Evolutionary conservation across 2,888 invertebrate species (phyloP).

Genomic region (Eupithecia centaureata): DNA sequence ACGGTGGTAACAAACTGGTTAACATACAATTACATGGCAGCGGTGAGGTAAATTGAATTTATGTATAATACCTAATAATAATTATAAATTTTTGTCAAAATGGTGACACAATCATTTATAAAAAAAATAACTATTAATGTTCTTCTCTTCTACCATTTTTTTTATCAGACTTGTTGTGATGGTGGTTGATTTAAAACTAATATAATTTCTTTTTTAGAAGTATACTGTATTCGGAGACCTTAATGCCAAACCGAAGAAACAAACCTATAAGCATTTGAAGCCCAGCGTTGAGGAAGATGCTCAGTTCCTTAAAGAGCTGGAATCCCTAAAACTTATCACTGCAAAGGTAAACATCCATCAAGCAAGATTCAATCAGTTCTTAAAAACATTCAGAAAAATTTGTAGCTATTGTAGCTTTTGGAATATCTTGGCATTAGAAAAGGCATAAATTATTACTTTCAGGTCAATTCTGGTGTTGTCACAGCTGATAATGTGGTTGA

Average conservation of each 20-base stretch:
- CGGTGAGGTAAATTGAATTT: constrained; percentile 79
- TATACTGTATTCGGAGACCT: constrained; percentile 65
- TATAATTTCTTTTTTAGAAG: not conserved
- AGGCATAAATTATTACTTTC: constrained; percentile 30
- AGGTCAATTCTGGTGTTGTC: constrained; percentile 77
- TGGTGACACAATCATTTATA: too few relatives aligned
- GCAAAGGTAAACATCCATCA: constrained; percentile 66
- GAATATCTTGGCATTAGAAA: too few relatives aligned
- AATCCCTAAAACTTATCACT: constrained; percentile 83
- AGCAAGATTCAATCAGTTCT: not conserved
- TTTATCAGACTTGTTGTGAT: too few relatives aligned
- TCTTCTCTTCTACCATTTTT: too few relatives aligned
- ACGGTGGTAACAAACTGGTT: constrained; percentile 84
- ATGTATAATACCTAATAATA: not conserved
- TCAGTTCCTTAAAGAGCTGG: constrained; percentile 85
- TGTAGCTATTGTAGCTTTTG: too few relatives aligned
- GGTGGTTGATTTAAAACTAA: not conserved
- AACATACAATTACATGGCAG: constrained; percentile 86
- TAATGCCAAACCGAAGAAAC: constrained; percentile 59
- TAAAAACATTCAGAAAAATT: not conserved
- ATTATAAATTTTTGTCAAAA: too few relatives aligned
- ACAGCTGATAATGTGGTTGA: constrained; percentile 84
- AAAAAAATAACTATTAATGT: too few relatives aligned
- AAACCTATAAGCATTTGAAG: constrained; percentile 64
- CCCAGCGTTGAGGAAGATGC: constrained; percentile 83